Conservation (phyloP, 2,797 vertebrate genomes). For the Pangasius sanitwongsei region DNA sequence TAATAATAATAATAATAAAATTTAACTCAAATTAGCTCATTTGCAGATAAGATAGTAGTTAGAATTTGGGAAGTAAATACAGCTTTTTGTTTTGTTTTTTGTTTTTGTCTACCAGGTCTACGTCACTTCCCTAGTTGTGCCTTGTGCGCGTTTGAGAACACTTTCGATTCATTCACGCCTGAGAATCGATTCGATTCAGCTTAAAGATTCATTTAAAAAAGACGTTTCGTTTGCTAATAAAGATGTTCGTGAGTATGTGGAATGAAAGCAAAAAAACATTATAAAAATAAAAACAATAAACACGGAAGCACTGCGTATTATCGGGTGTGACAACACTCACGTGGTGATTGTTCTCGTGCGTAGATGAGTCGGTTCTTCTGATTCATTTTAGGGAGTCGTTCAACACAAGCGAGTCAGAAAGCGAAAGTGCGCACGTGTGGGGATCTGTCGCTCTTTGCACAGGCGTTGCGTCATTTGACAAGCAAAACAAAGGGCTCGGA, state of each 20-base stretch:
- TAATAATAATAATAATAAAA: too few species aligned
- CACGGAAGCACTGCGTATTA: not conserved
- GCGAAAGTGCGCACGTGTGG: not conserved
- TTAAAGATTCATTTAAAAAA: not conserved
- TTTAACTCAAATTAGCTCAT: too few species aligned
- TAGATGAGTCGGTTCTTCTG: not conserved
- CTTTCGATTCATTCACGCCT: not conserved
- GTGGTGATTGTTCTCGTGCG: not conserved
- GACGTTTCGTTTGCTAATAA: not conserved
- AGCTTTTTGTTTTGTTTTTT: not conserved
- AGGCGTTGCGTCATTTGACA: too few species aligned
- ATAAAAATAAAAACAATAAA: too few species aligned
- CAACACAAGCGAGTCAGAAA: not conserved
- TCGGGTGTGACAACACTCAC: not conserved
- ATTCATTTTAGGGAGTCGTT: not conserved
- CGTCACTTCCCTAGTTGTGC: too few species aligned
- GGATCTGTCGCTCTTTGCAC: too few species aligned
- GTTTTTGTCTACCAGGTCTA: too few species aligned
- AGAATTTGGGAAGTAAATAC: not conserved
- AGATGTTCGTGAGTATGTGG: not conserved
- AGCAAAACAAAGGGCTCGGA: not conserved
- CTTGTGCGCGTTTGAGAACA: not conserved
- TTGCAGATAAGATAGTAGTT: not conserved
- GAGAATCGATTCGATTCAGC: not conserved
- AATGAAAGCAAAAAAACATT: not conserved